Conservation (phyloP, 2,888 invertebrate species). For the Epirrita christyi region DNA sequence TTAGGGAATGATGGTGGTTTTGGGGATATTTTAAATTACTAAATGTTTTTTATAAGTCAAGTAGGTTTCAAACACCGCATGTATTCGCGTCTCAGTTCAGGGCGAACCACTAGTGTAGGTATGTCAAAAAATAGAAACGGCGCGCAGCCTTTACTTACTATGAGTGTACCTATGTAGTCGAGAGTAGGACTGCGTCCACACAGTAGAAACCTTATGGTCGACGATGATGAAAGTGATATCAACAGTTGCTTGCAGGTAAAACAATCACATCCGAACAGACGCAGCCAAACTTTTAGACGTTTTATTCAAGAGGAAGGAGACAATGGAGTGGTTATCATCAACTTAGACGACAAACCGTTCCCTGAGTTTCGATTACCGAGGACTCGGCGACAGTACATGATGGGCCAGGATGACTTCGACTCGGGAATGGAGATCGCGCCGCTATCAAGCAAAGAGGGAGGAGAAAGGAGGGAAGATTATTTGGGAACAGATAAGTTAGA, state of each 20-base stretch:
- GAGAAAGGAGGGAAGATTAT: background rate
- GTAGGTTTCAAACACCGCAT: too few relatives aligned
- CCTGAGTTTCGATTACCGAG: constrained; percentile 60
- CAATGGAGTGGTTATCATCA: constrained; percentile 53
- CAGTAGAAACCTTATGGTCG: too few relatives aligned
- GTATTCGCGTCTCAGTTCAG: too few relatives aligned
- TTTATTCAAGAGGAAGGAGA: constrained; percentile 54
- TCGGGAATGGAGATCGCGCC: constrained; percentile 17
- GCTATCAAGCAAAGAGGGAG: constrained; percentile 1
- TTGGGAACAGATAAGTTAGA: too few relatives aligned
- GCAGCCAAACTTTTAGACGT: constrained; percentile 34
- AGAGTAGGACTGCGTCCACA: too few relatives aligned
- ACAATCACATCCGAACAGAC: constrained; percentile 12
- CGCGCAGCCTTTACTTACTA: too few relatives aligned
- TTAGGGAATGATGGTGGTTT: too few relatives aligned
- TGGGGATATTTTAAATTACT: too few relatives aligned
- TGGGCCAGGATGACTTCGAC: constrained; percentile 23
- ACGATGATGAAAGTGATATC: background rate
- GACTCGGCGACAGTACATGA: constrained; percentile 62
- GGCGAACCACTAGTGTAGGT: too few relatives aligned
- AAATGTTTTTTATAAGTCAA: too few relatives aligned
- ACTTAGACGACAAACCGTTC: constrained; percentile 54
- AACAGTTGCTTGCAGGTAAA: constrained; percentile 10
- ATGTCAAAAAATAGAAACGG: too few relatives aligned
- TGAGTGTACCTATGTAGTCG: too few relatives aligned